Percentiles rank a stretch among this genome's conserved stretches.
These are phyloP conservation scores for Sarcophaga rosellei DNA, from an alignment of 2,888 invertebrate species.

Conservation along the genomic window DNA sequence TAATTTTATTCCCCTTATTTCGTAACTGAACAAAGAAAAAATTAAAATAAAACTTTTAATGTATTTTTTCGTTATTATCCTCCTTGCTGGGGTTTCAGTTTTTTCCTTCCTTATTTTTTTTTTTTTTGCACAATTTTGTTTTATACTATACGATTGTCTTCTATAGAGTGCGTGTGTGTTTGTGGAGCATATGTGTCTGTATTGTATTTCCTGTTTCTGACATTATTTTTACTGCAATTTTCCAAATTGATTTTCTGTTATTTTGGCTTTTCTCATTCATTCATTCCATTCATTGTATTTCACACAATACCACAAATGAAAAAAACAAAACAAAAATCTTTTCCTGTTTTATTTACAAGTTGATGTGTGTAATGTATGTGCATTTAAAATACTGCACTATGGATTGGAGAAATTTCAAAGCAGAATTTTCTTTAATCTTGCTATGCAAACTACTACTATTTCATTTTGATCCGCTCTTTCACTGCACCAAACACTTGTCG, in stretches of 20 bases:
- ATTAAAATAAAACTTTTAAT: conserved; percentile 40
- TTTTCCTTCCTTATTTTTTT: conserved; percentile 30
- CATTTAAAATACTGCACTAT: conserved; percentile 2
- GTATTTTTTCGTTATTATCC: conserved; percentile 35
- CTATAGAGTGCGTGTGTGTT: not conserved
- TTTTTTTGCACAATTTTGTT: conserved; percentile 35
- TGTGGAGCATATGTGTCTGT: conserved; percentile 45
- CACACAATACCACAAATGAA: conserved; percentile 36
- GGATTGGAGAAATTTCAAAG: not conserved
- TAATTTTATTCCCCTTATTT: conserved; percentile 58
- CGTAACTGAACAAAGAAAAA: not conserved
- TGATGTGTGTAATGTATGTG: not conserved
- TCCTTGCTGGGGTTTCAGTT: conserved; percentile 43
- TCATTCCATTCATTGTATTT: conserved; percentile 35
- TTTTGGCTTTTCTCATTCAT: conserved; percentile 60
- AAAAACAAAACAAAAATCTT: conserved; percentile 41
- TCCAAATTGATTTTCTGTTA: conserved; percentile 68
- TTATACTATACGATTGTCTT: not conserved
- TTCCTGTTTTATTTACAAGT: conserved; percentile 31
- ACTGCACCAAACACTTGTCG: too few species aligned
- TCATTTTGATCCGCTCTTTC: too few species aligned
- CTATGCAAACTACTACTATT: too few species aligned
- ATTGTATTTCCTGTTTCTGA: conserved; percentile 66
- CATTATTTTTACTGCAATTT: conserved; percentile 68
- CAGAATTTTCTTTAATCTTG: too few species aligned